phyloP scores from a whole-genome alignment of 2,888 invertebrate species.

The Athrips mouffetella region DNA sequence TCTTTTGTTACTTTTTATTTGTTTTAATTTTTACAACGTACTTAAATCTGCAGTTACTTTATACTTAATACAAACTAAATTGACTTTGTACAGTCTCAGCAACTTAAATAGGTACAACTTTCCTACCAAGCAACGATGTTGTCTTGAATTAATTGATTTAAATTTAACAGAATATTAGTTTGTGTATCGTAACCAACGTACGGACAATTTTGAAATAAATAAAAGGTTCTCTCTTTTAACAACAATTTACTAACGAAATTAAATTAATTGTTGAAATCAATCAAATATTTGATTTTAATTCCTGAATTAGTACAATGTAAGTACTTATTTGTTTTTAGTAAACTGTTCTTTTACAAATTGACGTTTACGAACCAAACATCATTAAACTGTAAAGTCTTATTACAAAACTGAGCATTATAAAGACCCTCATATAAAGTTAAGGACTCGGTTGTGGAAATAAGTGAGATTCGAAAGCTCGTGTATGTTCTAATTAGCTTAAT shows the following conservation, averaged over 20 bases:
- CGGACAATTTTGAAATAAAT: not conserved
- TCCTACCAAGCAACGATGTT: conserved; percentile 1
- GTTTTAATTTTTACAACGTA: conserved; percentile 12
- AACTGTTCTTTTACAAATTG: conserved; percentile 1
- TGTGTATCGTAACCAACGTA: not conserved
- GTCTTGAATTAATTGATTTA: not conserved
- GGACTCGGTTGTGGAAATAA: conserved; percentile 21
- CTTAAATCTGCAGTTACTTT: conserved; percentile 11
- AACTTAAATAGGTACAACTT: conserved; percentile 11
- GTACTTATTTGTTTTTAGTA: not conserved
- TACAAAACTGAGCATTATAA: conserved; percentile 12
- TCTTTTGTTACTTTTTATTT: conserved; percentile 12
- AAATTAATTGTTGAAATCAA: too few relatives aligned
- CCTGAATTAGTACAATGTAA: too few relatives aligned
- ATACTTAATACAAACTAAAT: conserved; percentile 5
- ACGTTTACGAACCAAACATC: not conserved
- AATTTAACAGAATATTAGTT: not conserved
- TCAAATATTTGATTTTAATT: too few relatives aligned
- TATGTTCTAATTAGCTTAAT: conserved; percentile 65
- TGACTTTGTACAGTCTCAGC: conserved; percentile 14
- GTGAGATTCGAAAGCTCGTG: conserved; percentile 28
- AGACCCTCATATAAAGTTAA: conserved; percentile 29
- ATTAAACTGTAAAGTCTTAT: not conserved
- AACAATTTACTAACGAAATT: too few relatives aligned
- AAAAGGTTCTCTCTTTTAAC: not conserved